Evolutionary conservation across 1,140 invertebrate species (phyloP), one percentile per base, ranked within the genome.

Genomic region (Ephestia elutella): DNA sequence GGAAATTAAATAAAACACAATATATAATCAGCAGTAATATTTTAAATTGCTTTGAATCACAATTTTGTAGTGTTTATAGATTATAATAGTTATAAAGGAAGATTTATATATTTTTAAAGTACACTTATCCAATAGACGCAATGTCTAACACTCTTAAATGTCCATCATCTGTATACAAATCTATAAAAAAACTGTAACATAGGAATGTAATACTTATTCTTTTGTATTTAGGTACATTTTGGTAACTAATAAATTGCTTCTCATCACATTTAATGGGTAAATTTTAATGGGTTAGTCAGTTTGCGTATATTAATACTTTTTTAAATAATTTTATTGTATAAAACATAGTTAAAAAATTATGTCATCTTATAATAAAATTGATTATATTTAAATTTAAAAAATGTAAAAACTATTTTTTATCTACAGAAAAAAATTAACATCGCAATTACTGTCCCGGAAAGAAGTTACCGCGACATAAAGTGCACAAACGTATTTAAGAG

Each of bases 31-130:
- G 84, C 84, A 86, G 81, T 84, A 85, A 85, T 87, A 87, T 87
- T 86, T 87, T 87, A 82, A 87, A 85, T 87, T 87, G 84, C 82
- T 84, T 87, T 79, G 74, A 87, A 87, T 87, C 84, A 87, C 82
- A 87, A 87, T 87, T 82, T 82, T 74, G 78, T 87, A 84, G 81
- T 87, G 81, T 87, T 85, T 82, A 86, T 86, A 86, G 78, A 83
- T 82, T 80, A 86, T 82, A 82, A 82, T 87, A 84, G 82, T 81
- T 86, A 87, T 78, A 86, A 86, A 87, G 82, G 80, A 87, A 86
- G 81, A 86, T 81, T 86, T 75, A 78, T 82, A 78, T 82, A 74
- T 76, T 68, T 78, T 68, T 71, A 78, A 81, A 82, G 77, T 85
- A 80, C 78, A 78, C 69, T 75, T 80, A 73, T 66, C 67, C 70